These are phyloP conservation scores for Pao palembangensis DNA, from an alignment of 2,113 vertebrate species.

Conservation along the genomic window DNA sequence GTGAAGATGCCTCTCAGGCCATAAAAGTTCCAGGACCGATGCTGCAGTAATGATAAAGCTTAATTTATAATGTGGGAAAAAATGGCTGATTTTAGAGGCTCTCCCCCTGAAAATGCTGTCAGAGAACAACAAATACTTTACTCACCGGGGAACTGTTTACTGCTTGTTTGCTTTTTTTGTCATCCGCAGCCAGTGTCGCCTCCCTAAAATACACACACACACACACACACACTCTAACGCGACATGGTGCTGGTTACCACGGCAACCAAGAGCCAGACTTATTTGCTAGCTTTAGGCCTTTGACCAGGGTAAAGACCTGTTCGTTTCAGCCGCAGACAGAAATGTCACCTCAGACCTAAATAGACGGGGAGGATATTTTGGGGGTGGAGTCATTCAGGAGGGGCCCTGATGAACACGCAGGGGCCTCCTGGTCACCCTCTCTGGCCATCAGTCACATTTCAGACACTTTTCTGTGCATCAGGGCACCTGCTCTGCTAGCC, in stretches of 20 bases:
- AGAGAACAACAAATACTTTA: slow-evolving; percentile 22
- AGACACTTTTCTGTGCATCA: neutral
- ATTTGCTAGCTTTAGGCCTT: slow-evolving; percentile 45
- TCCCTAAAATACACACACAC: slow-evolving; percentile 8
- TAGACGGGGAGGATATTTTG: no score
- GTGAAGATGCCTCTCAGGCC: no score
- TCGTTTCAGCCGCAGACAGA: slow-evolving; percentile 20
- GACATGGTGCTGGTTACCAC: slow-evolving; percentile 55
- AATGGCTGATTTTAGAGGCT: no score
- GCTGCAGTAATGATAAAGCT: no score
- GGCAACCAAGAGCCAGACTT: slow-evolving; percentile 57
- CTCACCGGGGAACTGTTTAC: slow-evolving; percentile 33
- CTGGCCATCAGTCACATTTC: neutral
- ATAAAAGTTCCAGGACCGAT: no score
- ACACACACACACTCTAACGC: slow-evolving; percentile 21
- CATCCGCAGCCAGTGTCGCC: slow-evolving; percentile 37
- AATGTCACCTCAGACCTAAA: neutral
- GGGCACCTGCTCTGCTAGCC: no score
- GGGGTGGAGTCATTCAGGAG: no score
- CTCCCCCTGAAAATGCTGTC: neutral
- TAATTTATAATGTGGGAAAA: neutral
- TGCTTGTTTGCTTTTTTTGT: slow-evolving; percentile 47
- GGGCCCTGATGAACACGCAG: neutral
- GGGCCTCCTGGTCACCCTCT: slow-evolving; percentile 8
- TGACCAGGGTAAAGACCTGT: slow-evolving; percentile 31